Evolutionary conservation across 2,888 invertebrate genomes (phyloP), one percentile per base, ranked within the genome.

Genomic region (Rutpela maculata): DNA sequence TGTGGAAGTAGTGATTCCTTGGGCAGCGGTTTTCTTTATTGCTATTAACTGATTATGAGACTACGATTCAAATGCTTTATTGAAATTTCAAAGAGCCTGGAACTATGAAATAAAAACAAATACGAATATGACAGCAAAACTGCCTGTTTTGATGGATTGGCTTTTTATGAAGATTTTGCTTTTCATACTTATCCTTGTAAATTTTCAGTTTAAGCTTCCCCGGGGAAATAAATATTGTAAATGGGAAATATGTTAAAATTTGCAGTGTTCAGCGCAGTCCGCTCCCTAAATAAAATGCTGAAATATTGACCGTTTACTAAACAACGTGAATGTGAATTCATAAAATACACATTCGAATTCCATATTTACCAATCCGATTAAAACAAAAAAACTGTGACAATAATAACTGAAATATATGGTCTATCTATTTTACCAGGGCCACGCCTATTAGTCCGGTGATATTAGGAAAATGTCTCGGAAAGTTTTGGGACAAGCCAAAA

Each of bases 201-300:
- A 59, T 59, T 59, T 59, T 59, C 59, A 59, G n/a, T 59, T 59
- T 31, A 31, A 31, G n/a, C 26, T 31, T 31, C 35, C 62, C 62
- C 62, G n/a, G 31, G 31, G 31, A 31, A 62, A 62, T 62, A 31
- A 62, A 62, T 22, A 22, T 62, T 62, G 9, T 31, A 62, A 62
- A 62, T 62, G 15, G n/a, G n/a, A 62, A 62, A 62, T 62, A 62
- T 62, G 62, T 62, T 31, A 62, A 62, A 62, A 62, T 26, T 57
- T 59, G 18, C 19, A 59, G 7, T 18, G 22, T 31, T n/a, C 15
- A 12, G n/a, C 26, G 62, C n/a, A 19, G 12, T 57, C 57, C 3
- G 15, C 9, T 35, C 31, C n/a, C 0, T 22, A 62, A 62, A 62
- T 31, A 62, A 31, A 62, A 62, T 62, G 12, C 22, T 62, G 31